These are phyloP conservation scores for Dissostichus mawsoni DNA, from an alignment of 2,113 vertebrate genomes.

Conservation along the genomic window DNA sequence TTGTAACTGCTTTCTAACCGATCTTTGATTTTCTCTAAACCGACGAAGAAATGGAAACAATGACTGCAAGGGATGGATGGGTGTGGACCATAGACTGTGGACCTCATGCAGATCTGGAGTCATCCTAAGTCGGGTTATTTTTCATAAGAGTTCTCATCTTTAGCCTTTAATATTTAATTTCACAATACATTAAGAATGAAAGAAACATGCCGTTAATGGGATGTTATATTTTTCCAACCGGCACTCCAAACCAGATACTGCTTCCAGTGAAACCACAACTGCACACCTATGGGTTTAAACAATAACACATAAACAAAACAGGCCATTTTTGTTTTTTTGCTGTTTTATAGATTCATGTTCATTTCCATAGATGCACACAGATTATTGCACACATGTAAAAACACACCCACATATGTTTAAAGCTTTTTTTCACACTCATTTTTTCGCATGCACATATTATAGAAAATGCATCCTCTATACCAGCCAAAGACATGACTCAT, in stretches of 20 bases:
- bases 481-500: conserved; percentile 59
- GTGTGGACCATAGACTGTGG: conserved; percentile 79
- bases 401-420: conserved; percentile 10
- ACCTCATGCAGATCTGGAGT: conserved; percentile 62
- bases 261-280: background rate
- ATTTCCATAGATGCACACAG: conserved; percentile 2
- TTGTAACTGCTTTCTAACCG: background rate
- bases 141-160: background rate
- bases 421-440: background rate
- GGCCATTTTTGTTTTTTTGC: background rate
- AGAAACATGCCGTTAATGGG: background rate
- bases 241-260: background rate
- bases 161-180: background rate
- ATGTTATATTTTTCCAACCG: background rate
- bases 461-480: background rate
- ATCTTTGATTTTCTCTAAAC: conserved; percentile 35
- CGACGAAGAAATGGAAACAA: conserved; percentile 73
- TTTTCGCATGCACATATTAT: background rate
- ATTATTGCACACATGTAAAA: background rate
- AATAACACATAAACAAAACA: conserved; percentile 3
- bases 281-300: background rate
- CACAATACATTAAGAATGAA: background rate
- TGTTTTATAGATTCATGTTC: no score
- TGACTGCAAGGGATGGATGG: conserved; percentile 76
- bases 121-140: conserved; percentile 36